Evolutionary conservation across 23 tunicate species (phyloP).

Genomic region (Trididemnum nubilum): DNA sequence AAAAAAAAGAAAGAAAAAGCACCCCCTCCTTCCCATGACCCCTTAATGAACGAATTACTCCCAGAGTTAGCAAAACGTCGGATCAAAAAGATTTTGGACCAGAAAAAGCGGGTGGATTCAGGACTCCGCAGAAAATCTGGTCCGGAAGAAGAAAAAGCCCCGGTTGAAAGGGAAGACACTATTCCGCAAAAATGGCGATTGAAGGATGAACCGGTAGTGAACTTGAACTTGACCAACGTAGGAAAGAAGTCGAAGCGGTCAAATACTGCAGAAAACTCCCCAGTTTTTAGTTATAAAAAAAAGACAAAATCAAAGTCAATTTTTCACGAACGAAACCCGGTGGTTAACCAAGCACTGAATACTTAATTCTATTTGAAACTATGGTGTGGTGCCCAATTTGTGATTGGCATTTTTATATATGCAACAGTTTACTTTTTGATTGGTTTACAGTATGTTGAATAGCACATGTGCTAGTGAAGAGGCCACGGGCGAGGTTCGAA

Average conservation of each 20-base stretch:
- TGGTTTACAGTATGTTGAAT: too few relatives aligned
- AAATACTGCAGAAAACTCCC: background rate
- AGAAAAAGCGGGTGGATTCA: slow-evolving; percentile 66
- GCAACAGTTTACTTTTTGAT: too few relatives aligned
- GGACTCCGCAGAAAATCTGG: slow-evolving; percentile 40
- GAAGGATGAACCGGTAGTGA: slow-evolving; percentile 17
- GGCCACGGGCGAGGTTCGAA: too few relatives aligned
- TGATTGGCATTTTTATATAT: too few relatives aligned
- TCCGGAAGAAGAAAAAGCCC: background rate
- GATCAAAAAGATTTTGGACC: slow-evolving; percentile 69
- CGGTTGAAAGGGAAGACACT: background rate
- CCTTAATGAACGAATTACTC: slow-evolving; percentile 60
- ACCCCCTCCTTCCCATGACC: slow-evolving; percentile 66
- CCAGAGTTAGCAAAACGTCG: slow-evolving; percentile 77
- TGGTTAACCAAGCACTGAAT: slow-evolving; percentile 44
- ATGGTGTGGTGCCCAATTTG: too few relatives aligned
- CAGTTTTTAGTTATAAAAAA: slow-evolving; percentile 24
- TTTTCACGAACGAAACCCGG: slow-evolving; percentile 70
- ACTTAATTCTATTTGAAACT: slow-evolving; percentile 7
- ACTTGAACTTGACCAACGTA: slow-evolving; percentile 15
- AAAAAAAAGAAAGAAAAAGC: slow-evolving; percentile 13
- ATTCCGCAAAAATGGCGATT: slow-evolving; percentile 39
- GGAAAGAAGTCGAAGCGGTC: background rate
- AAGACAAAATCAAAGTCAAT: slow-evolving; percentile 66
- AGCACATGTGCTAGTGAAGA: too few relatives aligned